Evolutionary conservation across 2,113 vertebrate species (phyloP).

Genomic region (Acanthisitta chloris): DNA sequence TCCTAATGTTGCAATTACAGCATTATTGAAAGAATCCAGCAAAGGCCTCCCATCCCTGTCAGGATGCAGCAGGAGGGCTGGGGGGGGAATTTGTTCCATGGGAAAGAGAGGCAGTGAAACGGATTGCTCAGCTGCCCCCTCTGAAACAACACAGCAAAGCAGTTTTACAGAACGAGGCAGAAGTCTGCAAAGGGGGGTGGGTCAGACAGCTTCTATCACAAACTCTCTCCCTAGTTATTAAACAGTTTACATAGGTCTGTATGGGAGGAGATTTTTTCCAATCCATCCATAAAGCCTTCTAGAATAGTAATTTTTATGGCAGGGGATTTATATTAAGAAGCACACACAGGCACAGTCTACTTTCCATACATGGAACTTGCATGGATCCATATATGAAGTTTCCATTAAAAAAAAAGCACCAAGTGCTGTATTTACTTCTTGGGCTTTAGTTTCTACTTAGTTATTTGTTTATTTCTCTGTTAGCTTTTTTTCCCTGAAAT

Average conservation of each 20-base stretch:
- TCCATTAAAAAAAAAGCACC: background rate
- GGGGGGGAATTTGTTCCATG: constrained; percentile 30
- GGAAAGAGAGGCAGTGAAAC: constrained; percentile 36
- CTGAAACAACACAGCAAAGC: background rate
- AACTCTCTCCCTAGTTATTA: constrained; percentile 2
- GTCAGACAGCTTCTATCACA: background rate
- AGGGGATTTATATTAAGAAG: constrained; percentile 50
- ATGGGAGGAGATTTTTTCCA: constrained; percentile 10
- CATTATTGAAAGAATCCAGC: constrained; percentile 40
- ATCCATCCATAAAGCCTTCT: constrained; percentile 1
- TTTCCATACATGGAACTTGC: constrained; percentile 19
- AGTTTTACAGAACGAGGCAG: background rate
- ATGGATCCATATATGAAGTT: background rate
- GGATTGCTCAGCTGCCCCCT: constrained; percentile 47
- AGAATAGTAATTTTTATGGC: constrained; percentile 56
- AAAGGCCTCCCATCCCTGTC: constrained; percentile 19
- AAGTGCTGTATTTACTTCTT: background rate
- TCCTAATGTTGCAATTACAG: constrained; percentile 71
- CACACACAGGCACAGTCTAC: constrained; percentile 28
- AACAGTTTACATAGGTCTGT: constrained; percentile 14
- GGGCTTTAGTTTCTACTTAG: background rate
- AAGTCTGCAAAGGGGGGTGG: background rate
- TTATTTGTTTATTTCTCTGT: background rate
- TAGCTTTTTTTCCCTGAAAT: background rate
- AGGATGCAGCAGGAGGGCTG: constrained; percentile 33